phyloP scores from a whole-genome alignment of 1,140 invertebrate genomes.

The Cyphomyrmex costatus region DNA sequence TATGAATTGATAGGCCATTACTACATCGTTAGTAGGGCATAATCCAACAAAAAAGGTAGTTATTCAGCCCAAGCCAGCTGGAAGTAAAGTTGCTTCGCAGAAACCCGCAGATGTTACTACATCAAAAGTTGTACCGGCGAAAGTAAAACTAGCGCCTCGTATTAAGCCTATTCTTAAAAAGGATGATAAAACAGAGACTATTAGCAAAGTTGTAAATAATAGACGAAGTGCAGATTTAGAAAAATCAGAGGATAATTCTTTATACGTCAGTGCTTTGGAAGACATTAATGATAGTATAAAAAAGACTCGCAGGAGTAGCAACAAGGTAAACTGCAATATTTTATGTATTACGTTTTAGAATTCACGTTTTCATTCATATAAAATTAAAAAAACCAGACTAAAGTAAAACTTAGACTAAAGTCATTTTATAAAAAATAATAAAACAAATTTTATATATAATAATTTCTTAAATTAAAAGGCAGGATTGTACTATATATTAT shows the following conservation, averaged over 20 bases:
- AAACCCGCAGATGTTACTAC: constrained; percentile 56
- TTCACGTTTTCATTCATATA: not conserved
- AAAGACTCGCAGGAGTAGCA: constrained; percentile 64
- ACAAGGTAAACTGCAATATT: constrained; percentile 78
- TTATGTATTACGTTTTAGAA: not conserved
- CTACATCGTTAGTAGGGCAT: constrained; percentile 80
- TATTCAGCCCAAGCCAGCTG: constrained; percentile 66
- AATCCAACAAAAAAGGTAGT: constrained; percentile 77
- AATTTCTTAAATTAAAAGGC: not conserved
- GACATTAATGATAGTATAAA: constrained; percentile 86
- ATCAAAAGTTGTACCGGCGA: constrained; percentile 66
- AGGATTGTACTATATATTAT: too few species aligned
- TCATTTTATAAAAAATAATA: too few species aligned
- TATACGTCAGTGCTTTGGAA: constrained; percentile 92
- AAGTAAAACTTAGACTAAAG: too few species aligned
- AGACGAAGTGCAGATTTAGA: constrained; percentile 86
- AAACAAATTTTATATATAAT: too few species aligned
- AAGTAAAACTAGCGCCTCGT: constrained; percentile 74
- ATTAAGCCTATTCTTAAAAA: constrained; percentile 75
- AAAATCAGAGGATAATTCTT: constrained; percentile 89
- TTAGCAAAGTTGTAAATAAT: constrained; percentile 72
- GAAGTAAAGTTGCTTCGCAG: constrained; percentile 23
- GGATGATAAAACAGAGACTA: constrained; percentile 60
- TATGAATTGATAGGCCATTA: constrained; percentile 78
- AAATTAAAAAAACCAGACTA: not conserved